Evolutionary conservation across 2,888 invertebrate species (phyloP), one percentile per base, ranked within the genome.

Genomic region (Lathronympha strigana): DNA sequence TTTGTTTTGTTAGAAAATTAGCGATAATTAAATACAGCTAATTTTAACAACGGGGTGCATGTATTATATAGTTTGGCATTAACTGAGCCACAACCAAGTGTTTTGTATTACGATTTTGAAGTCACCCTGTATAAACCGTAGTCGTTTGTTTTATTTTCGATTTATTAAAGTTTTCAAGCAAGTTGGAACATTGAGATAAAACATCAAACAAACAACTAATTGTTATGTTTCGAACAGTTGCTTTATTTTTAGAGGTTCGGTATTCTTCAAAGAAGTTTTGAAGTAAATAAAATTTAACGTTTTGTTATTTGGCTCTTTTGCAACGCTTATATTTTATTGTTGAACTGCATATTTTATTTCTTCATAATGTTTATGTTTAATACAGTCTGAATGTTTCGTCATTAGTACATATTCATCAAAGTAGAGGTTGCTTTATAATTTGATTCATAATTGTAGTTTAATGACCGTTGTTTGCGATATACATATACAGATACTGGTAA

Each of bases 111-210:
- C n/a, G n/a, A n/a, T n/a, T n/a, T n/a, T n/a, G n/a, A n/a, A n/a
- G n/a, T n/a, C n/a, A n/a, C n/a, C n/a, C n/a, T n/a, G n/a, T n/a
- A 80, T 77, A 80, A 81, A 81, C 79, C 79, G 79, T 80, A 77
- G 73, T 74, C 72, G 75, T 76, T 72, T 71, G 72, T 75, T 76
- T 78, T 75, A 77, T 81, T 77, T 76, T 70, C 73, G 73, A 76
- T 81, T 80, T 76, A 78, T 77, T 70, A 72, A 66, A 67, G 67
- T 69, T 70, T 71, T 66, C 70, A 63, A 70, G 68, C 63, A 67
- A 9, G 23, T 38, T 61, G 38, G 28, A 55, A 43, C 36, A 51
- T 36, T 45, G n/a, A 25, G 23, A 45, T 53, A 45, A 53, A 64
- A 63, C 50, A 58, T 40, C 40, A 57, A 43, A 57, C 43, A 64